Evolutionary conservation across 2,113 vertebrate species (phyloP).

Genomic region (Ardeotis arabs): DNA sequence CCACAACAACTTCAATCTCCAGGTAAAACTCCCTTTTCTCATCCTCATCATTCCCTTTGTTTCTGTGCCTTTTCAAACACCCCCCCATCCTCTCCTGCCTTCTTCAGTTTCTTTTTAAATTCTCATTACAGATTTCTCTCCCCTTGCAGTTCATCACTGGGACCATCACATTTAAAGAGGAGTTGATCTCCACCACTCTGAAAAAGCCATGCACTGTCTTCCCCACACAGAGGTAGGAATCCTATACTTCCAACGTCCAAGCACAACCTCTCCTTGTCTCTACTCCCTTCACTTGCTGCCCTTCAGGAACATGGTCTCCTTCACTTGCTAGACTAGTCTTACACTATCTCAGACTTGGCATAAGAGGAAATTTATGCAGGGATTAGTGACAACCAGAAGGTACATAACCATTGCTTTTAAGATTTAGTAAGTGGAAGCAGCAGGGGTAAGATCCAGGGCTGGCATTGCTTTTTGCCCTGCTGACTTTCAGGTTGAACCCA

Average conservation of each 20-base stretch:
- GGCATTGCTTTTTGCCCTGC: not conserved
- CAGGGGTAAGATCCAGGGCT: not conserved
- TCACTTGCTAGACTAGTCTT: not conserved
- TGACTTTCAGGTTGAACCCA: not conserved
- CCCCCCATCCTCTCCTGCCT: not conserved
- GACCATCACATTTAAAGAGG: not conserved
- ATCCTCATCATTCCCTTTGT: not conserved
- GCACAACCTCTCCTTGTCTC: not conserved
- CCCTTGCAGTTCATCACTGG: not conserved
- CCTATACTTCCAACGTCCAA: not conserved
- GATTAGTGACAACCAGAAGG: not conserved
- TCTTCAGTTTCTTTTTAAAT: not conserved
- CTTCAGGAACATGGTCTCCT: not conserved
- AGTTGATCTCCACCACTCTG: not conserved
- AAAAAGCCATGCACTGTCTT: not conserved
- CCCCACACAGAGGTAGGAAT: not conserved
- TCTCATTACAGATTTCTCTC: not conserved
- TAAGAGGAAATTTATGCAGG: not conserved
- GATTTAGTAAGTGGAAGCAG: not conserved
- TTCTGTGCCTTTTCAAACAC: not conserved
- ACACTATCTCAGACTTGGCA: not conserved
- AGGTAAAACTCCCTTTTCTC: not conserved
- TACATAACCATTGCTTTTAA: not conserved
- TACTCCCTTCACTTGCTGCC: not conserved
- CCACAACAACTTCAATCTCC: not conserved